Conservation (phyloP, 2,113 vertebrate genomes). For the Zapus hudsonius region DNA sequence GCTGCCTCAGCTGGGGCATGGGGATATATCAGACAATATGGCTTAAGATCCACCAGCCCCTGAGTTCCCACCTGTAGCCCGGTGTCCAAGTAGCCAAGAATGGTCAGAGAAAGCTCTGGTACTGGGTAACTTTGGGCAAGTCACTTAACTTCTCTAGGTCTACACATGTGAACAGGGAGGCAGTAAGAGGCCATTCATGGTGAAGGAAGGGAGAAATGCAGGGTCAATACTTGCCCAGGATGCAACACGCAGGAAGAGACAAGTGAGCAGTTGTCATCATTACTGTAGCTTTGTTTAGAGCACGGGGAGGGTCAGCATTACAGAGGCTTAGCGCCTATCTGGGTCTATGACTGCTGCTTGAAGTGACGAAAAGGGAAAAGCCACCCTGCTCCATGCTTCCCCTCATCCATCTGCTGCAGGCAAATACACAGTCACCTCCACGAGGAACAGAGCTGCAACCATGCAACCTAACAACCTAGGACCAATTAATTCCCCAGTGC, state of each 20-base stretch:
- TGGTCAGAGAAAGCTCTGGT: background rate
- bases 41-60: background rate
- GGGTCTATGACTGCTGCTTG: background rate
- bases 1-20: background rate
- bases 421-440: background rate
- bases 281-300: background rate
- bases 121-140: background rate
- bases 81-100: background rate
- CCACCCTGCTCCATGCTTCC: background rate
- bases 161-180: background rate
- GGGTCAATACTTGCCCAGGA: background rate
- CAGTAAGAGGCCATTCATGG: background rate
- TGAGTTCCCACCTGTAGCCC: background rate
- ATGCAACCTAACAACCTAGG: no score
- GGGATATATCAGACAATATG: background rate
- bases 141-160: slow-evolving; percentile 15
- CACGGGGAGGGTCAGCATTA: background rate
- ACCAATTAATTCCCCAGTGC: no score
- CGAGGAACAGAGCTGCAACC: no score
- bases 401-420: background rate
- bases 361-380: background rate
- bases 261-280: no score
- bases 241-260: background rate
- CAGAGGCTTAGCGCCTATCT: background rate
- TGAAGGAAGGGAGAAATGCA: background rate